Evolutionary conservation across 1,140 invertebrate genomes (phyloP).

Genomic region (Phymorhynchus buccinoides): DNA sequence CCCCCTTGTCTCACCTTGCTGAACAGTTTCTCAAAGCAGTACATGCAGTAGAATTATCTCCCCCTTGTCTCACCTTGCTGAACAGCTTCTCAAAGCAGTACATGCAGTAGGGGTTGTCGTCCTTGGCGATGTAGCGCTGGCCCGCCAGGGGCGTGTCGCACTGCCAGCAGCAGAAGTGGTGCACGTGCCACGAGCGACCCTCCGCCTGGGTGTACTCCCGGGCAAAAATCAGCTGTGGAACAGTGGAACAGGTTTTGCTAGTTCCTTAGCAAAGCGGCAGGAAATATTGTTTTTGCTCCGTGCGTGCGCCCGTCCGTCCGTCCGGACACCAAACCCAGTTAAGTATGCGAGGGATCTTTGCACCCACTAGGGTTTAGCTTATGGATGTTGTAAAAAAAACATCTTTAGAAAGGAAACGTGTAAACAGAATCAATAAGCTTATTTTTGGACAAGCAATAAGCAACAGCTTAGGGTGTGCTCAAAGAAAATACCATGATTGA

Average conservation of each 20-base stretch:
- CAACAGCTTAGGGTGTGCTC: too few species aligned
- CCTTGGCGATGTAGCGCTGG: slow-evolving; percentile 96
- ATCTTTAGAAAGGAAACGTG: too few species aligned
- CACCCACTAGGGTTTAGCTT: too few species aligned
- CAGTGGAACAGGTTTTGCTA: too few species aligned
- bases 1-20: slow-evolving; percentile 87
- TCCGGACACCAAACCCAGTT: too few species aligned
- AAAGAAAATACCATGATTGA: too few species aligned
- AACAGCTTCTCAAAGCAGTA: slow-evolving; percentile 94
- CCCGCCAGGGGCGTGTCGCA: slow-evolving; percentile 95
- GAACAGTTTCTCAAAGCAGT: slow-evolving; percentile 94
- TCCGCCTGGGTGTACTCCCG: slow-evolving; percentile 99
- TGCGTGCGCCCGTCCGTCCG: too few species aligned
- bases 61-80: slow-evolving; percentile 84
- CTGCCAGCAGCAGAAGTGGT: slow-evolving; percentile 96
- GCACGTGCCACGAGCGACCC: slow-evolving; percentile 97
- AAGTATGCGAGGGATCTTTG: neutral
- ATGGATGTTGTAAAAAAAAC: too few species aligned
- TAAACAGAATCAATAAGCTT: too few species aligned
- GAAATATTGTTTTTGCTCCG: too few species aligned
- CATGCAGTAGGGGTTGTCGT: slow-evolving; percentile 92
- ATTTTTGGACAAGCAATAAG: too few species aligned
- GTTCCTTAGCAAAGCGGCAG: too few species aligned
- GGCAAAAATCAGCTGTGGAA: slow-evolving; percentile 94
- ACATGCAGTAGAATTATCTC: slow-evolving; percentile 92